These are phyloP conservation scores for Illadopsis cleaveri DNA, from an alignment of 2,113 vertebrate genomes.

Conservation along the genomic window DNA sequence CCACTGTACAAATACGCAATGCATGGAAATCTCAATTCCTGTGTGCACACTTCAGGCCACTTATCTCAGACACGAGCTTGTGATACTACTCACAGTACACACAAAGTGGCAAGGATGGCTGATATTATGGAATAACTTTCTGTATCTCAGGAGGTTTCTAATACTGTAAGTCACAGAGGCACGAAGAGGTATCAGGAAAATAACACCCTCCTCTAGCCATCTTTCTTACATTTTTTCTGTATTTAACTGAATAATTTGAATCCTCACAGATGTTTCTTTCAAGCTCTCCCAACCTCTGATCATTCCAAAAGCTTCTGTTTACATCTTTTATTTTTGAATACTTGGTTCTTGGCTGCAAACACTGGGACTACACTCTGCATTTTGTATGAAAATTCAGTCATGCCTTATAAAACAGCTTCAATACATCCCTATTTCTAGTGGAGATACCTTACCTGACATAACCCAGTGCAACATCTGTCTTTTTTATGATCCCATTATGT, in stretches of 20 bases:
- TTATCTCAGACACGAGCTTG: background rate
- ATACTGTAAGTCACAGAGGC: background rate
- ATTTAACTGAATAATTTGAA: background rate
- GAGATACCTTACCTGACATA: background rate
- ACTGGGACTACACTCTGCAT: background rate
- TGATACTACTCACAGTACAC: background rate
- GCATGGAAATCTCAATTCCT: background rate
- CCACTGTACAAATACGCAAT: background rate
- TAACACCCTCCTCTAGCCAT: background rate
- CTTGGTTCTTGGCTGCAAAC: background rate
- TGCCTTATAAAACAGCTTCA: background rate
- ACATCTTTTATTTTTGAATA: background rate
- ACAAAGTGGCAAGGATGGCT: background rate
- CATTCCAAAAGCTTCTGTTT: background rate
- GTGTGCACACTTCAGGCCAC: background rate
- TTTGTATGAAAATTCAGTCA: background rate
- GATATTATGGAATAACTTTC: background rate
- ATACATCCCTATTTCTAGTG: background rate
- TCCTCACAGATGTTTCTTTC: background rate
- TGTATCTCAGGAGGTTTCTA: background rate
- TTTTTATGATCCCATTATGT: background rate
- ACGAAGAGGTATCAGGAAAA: background rate
- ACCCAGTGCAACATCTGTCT: background rate
- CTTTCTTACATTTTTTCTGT: background rate
- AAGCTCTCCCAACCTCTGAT: background rate